Evolutionary conservation across 2,113 vertebrate species (phyloP).

Genomic region (Anseranas semipalmata): DNA sequence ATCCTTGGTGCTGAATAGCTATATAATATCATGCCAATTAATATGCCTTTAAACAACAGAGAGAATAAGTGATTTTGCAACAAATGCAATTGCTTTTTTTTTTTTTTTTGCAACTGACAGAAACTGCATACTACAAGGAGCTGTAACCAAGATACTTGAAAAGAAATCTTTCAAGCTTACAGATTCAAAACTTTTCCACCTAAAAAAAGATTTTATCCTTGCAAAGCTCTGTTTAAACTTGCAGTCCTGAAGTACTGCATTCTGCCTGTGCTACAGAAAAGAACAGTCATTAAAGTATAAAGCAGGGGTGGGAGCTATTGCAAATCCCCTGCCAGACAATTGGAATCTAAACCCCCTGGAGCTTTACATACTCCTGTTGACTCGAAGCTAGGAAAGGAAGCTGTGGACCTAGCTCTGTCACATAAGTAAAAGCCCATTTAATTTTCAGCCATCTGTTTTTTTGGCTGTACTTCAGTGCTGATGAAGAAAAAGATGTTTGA

Average conservation of each 20-base stretch:
- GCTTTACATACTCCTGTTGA: not conserved
- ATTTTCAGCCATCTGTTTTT: not conserved
- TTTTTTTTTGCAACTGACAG: not conserved
- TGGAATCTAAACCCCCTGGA: not conserved
- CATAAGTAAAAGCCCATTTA: not conserved
- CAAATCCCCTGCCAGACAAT: not conserved
- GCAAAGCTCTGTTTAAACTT: not conserved
- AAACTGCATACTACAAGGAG: not conserved
- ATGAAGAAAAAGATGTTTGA: not conserved
- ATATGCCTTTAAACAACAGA: not conserved
- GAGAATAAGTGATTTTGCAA: not conserved
- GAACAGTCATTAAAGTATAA: not conserved
- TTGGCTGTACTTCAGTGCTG: not conserved
- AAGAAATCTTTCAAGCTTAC: not conserved
- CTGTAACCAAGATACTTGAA: not conserved
- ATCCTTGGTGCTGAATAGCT: not conserved
- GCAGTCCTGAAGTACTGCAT: not conserved
- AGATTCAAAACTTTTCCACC: not conserved
- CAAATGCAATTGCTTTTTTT: not conserved
- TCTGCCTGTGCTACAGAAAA: not conserved
- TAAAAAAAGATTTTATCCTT: not conserved
- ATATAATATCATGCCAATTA: not conserved
- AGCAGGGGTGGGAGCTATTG: not conserved
- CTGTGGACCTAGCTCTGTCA: not conserved
- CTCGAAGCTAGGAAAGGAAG: not conserved